phyloP scores from a whole-genome alignment of 2,113 vertebrate genomes.

The Copsychus sechellarum region DNA sequence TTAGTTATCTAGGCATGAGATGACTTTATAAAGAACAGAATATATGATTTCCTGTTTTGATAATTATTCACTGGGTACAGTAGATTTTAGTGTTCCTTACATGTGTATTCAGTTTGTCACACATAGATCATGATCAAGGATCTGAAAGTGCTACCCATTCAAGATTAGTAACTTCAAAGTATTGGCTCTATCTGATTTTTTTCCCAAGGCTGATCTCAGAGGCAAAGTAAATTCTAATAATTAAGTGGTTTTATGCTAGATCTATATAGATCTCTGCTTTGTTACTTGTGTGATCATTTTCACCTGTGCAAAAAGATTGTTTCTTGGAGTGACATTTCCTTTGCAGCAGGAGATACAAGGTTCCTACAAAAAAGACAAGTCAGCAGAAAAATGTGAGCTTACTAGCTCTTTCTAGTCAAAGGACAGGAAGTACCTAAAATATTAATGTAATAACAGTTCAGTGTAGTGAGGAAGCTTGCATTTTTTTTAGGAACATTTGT shows the following conservation, averaged over 20 bases:
- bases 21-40: conserved; percentile 20
- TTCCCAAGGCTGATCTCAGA: conserved; percentile 1
- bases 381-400: background rate
- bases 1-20: background rate
- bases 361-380: background rate
- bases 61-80: conserved; percentile 61
- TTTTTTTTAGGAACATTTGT: background rate
- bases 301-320: conserved; percentile 6
- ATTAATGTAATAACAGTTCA: background rate
- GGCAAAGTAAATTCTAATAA: conserved; percentile 25
- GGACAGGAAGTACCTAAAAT: background rate
- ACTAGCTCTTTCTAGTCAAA: background rate
- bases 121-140: conserved; percentile 36
- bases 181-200: background rate
- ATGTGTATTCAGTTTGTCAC: conserved; percentile 61
- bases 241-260: conserved; percentile 3
- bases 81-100: conserved; percentile 50
- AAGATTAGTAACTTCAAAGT: conserved; percentile 36
- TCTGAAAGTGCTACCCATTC: conserved; percentile 52
- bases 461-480: background rate
- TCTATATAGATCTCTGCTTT: conserved; percentile 12
- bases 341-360: background rate
- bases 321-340: background rate
- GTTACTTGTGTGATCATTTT: conserved; percentile 10
- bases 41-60: conserved; percentile 49